Evolutionary conservation across 64 coral and sea anemone genomes (phyloP), one percentile per base, ranked within the genome.

Genomic region (Actinia equina): DNA sequence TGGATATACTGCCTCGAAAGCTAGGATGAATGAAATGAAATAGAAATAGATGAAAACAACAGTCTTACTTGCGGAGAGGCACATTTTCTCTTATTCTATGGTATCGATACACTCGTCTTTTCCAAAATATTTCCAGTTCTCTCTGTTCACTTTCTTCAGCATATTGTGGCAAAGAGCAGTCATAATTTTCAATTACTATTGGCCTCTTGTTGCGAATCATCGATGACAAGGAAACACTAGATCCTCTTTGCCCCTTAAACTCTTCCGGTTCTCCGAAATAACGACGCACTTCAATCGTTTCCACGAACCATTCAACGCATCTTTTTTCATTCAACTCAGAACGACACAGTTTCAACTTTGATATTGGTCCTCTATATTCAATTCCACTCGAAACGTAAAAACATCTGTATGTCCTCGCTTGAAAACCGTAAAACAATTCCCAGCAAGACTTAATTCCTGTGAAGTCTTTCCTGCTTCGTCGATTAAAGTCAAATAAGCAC

Each of bases 341-440:
- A 14, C 94, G 88, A 26, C 87, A 65, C 17, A 96, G 89, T 65
- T 93, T 84, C 18, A 96, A 41, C 45, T 93, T 96, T 25, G 82
- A 71, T 20, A 93, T 87, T 11, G 89, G 94, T 59, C 89, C 88
- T n/a, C n/a, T 37, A 96, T 86, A 27, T 88, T 89, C 5, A 90
- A 26, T 1, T 59, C 4, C 41, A 59, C 71, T 23, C 88, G 80
- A 83, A 96, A 93, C 53, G 91, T 90, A 49, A 96, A 96, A 10
- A 87, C 76, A 71, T 96, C 94, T 0, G 94, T 96, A 30, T 96
- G 94, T 43, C 94, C 94, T 64, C 91, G 88, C 71, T 96, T 96
- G 52, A 96, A 96, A 1, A 96, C 94, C 20, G 94, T 93, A 59
- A 96, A 84, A 43, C 94, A 96, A 77, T 88, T 92, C 3, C 94